These are phyloP conservation scores for Sminthurinus aureus DNA, from an alignment of 2,888 invertebrate species.

Conservation along the genomic window DNA sequence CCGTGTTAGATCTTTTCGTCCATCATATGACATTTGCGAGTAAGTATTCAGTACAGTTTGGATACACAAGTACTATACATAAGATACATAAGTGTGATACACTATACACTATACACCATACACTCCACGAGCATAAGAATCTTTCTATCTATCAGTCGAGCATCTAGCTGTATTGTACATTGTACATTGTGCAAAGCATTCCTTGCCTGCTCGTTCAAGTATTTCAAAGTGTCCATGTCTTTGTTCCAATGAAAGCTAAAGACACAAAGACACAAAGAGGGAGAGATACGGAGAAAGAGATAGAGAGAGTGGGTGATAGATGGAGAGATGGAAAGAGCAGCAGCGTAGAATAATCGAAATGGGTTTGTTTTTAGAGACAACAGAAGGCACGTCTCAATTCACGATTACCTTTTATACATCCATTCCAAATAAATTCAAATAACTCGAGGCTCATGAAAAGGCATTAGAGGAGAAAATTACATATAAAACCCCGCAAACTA, in stretches of 20 bases:
- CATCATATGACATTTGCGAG: too few relatives aligned
- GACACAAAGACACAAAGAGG: background rate
- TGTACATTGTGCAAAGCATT: background rate
- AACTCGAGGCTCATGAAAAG: conserved; percentile 47
- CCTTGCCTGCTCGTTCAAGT: background rate
- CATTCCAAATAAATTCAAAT: conserved; percentile 48
- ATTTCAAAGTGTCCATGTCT: background rate
- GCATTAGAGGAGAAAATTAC: conserved; percentile 47
- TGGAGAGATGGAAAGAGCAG: conserved; percentile 11
- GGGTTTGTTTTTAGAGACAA: conserved; percentile 60
- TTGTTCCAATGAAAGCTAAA: background rate
- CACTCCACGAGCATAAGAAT: too few relatives aligned
- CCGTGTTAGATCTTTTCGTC: too few relatives aligned
- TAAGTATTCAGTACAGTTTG: background rate
- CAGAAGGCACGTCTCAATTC: conserved; percentile 53
- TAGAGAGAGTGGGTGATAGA: too few relatives aligned
- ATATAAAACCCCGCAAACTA: conserved; percentile 15
- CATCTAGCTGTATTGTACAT: too few relatives aligned
- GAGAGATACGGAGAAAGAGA: background rate
- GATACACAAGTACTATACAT: background rate
- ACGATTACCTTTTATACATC: conserved; percentile 50
- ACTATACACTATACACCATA: background rate
- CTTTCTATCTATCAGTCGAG: too few relatives aligned
- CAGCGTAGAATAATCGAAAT: conserved; percentile 56
- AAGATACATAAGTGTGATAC: background rate